These are phyloP conservation scores for Drosophila mimetica DNA, from an alignment of 2,888 invertebrate genomes.

Conservation along the genomic window DNA sequence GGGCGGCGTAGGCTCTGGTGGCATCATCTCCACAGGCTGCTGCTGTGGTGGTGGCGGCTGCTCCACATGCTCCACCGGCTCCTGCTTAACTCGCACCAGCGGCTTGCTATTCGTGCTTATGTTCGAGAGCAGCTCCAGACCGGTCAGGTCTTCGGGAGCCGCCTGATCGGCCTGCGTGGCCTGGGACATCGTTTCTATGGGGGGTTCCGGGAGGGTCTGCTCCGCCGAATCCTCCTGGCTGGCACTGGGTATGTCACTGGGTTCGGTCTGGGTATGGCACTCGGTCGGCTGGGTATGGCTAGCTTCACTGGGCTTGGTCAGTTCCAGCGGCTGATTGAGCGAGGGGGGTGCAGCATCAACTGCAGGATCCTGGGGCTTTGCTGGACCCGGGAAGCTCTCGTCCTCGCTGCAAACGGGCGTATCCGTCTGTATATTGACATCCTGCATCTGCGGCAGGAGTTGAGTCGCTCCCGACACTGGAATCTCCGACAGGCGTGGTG, in stretches of 20 bases:
- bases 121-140: constrained; percentile 92
- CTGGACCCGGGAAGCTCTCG: constrained; percentile 79
- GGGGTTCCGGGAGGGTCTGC: constrained; percentile 38
- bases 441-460: constrained; percentile 87
- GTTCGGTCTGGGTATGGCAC: constrained; percentile 71
- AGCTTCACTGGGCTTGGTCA: constrained; percentile 70
- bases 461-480: constrained; percentile 13
- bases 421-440: constrained; percentile 94
- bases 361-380: constrained; percentile 44
- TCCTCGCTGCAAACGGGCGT: constrained; percentile 89
- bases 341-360: constrained; percentile 9
- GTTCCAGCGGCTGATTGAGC: constrained; percentile 71
- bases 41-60: constrained; percentile 31
- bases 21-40: constrained; percentile 4
- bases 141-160: constrained; percentile 89
- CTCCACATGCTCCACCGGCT: constrained; percentile 73
- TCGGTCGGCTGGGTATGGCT: constrained; percentile 60
- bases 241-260: constrained; percentile 60
- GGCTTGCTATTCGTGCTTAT: constrained; percentile 91
- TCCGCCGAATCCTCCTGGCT: constrained; percentile 42
- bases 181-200: constrained; percentile 36
- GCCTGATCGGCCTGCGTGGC: constrained; percentile 37
- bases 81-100: constrained; percentile 82
- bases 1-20: constrained; percentile 2
- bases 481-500: constrained; percentile 64